Evolutionary conservation across 2,888 invertebrate genomes (phyloP).

Genomic region (Adela reaumurella): DNA sequence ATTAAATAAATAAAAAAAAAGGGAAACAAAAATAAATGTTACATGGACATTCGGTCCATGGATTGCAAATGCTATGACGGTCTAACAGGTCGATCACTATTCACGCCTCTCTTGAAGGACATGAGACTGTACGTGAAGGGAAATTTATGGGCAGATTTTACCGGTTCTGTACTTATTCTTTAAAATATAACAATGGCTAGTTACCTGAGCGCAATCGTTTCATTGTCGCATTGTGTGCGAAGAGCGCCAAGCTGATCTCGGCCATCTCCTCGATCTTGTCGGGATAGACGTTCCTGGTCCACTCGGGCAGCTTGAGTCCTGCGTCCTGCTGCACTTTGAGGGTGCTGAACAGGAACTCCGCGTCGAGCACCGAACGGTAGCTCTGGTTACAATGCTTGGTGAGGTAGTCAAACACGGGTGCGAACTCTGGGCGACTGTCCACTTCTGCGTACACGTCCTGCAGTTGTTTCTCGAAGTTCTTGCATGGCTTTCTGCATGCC

Average conservation of each 20-base stretch:
- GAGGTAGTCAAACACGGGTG: slow-evolving; percentile 62
- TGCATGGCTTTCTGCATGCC: slow-evolving; percentile 38
- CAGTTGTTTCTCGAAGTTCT: slow-evolving; percentile 35
- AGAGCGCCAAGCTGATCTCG: slow-evolving; percentile 64
- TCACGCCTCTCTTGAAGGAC: too few species aligned
- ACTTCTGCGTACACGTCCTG: slow-evolving; percentile 44
- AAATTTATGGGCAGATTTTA: too few species aligned
- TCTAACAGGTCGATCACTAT: too few species aligned
- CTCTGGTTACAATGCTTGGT: slow-evolving; percentile 46
- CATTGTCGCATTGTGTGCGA: slow-evolving; percentile 67
- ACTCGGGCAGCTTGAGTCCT: slow-evolving; percentile 67
- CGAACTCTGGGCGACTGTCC: slow-evolving; percentile 49
- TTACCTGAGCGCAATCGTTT: slow-evolving; percentile 46
- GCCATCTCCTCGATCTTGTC: slow-evolving; percentile 63
- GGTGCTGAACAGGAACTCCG: slow-evolving; percentile 70
- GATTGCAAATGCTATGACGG: too few species aligned
- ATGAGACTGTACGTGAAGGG: too few species aligned
- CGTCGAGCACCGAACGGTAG: slow-evolving; percentile 55
- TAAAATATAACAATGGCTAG: too few species aligned
- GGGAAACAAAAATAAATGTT: too few species aligned
- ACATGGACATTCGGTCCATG: too few species aligned
- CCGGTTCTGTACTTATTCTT: too few species aligned
- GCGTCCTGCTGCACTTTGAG: slow-evolving; percentile 60
- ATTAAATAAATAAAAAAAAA: too few species aligned
- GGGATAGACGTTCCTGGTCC: slow-evolving; percentile 70